phyloP scores from a whole-genome alignment of 2,888 invertebrate species.

The Ischnura elegans region DNA sequence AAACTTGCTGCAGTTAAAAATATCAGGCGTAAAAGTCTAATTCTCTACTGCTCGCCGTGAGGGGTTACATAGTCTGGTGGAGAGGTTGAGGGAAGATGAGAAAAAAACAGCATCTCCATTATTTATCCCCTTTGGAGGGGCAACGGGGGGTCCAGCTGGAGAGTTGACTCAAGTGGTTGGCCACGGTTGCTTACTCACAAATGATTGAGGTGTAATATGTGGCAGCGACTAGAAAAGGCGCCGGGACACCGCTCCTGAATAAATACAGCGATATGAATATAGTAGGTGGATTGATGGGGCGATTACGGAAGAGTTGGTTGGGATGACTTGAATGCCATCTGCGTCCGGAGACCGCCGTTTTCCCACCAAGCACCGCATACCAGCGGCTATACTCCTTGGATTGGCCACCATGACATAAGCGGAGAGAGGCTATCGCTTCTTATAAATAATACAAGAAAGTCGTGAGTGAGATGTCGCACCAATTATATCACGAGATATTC shows the following conservation, averaged over 20 bases:
- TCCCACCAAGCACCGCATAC: not conserved
- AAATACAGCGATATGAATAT: not conserved
- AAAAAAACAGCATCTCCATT: not conserved
- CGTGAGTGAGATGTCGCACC: not conserved
- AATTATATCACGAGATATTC: too few relatives aligned
- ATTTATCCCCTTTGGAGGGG: not conserved
- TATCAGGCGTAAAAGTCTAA: too few relatives aligned
- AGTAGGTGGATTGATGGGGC: slow-evolving; percentile 7
- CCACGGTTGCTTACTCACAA: not conserved
- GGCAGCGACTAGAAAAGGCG: not conserved
- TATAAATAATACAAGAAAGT: not conserved
- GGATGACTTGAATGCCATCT: not conserved
- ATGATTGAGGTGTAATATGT: not conserved
- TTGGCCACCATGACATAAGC: not conserved
- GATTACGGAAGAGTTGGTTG: not conserved
- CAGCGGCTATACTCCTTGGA: not conserved
- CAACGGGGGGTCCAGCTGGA: not conserved
- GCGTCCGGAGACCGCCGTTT: not conserved
- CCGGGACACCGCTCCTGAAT: not conserved
- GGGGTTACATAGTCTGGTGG: too few relatives aligned
- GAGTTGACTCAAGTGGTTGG: not conserved
- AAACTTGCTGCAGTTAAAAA: too few relatives aligned
- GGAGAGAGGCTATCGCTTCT: not conserved
- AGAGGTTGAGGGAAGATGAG: not conserved
- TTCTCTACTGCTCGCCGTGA: too few relatives aligned